These are phyloP conservation scores for Maniola jurtina DNA, from an alignment of 1,140 invertebrate species.

Conservation along the genomic window DNA sequence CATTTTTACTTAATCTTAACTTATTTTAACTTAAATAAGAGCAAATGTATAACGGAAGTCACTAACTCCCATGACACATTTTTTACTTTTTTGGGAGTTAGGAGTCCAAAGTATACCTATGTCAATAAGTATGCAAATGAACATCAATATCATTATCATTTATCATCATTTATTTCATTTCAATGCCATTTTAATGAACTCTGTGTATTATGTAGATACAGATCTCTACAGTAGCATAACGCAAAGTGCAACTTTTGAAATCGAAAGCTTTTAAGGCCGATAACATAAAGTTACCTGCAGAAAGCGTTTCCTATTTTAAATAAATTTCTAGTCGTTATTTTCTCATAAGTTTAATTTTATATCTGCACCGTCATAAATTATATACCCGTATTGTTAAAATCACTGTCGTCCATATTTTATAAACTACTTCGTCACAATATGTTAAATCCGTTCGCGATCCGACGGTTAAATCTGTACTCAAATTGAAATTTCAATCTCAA, in stretches of 20 bases:
- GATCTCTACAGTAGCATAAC: background rate
- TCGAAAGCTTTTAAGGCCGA: constrained; percentile 11
- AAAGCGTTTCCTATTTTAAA: constrained; percentile 4
- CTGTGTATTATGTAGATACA: background rate
- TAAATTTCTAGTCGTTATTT: constrained; percentile 11
- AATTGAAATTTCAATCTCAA: too few species aligned
- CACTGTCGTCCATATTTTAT: constrained; percentile 7
- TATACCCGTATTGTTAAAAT: background rate
- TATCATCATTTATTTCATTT: too few species aligned
- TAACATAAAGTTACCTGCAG: background rate
- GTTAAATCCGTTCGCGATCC: too few species aligned
- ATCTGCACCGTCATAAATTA: constrained; percentile 11
- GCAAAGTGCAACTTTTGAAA: constrained; percentile 5
- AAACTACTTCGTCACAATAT: background rate
- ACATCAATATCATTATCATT: too few species aligned
- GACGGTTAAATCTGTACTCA: too few species aligned
- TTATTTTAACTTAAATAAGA: too few species aligned
- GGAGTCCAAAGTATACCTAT: too few species aligned
- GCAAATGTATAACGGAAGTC: too few species aligned
- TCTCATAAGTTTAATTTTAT: constrained; percentile 13
- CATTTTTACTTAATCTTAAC: too few species aligned
- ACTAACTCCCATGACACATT: too few species aligned
- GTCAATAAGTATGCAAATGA: too few species aligned
- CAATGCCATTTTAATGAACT: background rate
- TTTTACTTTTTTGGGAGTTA: too few species aligned